Evolutionary conservation across 2,888 invertebrate genomes (phyloP).

Genomic region (Xestia sexstrigata): DNA sequence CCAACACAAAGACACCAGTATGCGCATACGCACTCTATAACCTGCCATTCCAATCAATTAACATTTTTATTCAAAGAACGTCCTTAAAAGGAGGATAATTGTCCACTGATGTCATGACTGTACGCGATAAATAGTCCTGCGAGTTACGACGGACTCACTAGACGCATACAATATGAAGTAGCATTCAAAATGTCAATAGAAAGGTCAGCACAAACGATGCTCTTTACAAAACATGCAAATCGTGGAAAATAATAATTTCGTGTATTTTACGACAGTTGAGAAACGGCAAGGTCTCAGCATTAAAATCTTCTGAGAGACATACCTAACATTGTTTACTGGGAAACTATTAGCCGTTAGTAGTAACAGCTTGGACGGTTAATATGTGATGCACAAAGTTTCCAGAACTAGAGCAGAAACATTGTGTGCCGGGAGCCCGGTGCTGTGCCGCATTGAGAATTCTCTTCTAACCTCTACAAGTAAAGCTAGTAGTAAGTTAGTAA

Average conservation of each 20-base stretch:
- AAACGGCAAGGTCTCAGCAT: background rate
- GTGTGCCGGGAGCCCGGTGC: background rate
- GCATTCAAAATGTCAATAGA: constrained; percentile 16
- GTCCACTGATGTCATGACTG: constrained; percentile 31
- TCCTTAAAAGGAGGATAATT: constrained; percentile 39
- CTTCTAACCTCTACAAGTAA: background rate
- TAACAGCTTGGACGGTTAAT: background rate
- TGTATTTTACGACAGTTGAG: constrained; percentile 22
- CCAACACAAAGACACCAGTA: background rate
- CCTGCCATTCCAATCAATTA: constrained; percentile 11
- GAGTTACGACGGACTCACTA: constrained; percentile 7
- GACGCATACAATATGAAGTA: constrained; percentile 6
- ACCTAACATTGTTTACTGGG: background rate
- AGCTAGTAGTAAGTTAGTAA: background rate
- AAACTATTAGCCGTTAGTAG: constrained; percentile 4
- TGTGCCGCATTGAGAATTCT: background rate
- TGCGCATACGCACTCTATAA: background rate
- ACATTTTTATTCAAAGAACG: constrained; percentile 39
- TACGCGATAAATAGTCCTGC: constrained; percentile 11
- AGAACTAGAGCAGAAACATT: background rate
- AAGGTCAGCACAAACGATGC: constrained; percentile 33
- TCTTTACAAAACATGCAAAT: constrained; percentile 25
- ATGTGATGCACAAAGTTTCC: constrained; percentile 9
- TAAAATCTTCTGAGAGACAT: constrained; percentile 1
- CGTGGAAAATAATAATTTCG: constrained; percentile 7